These are phyloP conservation scores for Drosophila arawakana DNA, from an alignment of 1,140 invertebrate genomes.

Conservation along the genomic window DNA sequence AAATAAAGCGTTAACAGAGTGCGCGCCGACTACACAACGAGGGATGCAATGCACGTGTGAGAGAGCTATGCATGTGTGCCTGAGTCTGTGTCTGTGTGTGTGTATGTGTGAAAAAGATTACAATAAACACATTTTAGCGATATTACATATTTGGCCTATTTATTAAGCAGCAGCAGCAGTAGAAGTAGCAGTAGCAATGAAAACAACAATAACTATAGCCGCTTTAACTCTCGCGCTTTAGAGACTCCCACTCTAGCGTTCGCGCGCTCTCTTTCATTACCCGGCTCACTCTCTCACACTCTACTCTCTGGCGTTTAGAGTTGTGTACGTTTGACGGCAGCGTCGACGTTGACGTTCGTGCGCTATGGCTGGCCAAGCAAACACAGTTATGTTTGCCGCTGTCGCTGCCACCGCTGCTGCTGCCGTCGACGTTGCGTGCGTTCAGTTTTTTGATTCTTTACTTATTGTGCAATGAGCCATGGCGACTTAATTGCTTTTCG, in stretches of 20 bases:
- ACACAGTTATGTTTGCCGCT: constrained; percentile 76
- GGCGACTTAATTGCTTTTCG: constrained; percentile 82
- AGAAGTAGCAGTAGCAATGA: constrained; percentile 34
- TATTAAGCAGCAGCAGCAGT: constrained; percentile 64
- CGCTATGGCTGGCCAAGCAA: constrained; percentile 72
- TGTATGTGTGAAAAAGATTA: constrained; percentile 70
- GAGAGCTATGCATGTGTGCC: constrained; percentile 63
- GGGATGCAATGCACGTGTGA: constrained; percentile 76
- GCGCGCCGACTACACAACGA: constrained; percentile 22
- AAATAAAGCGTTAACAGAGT: constrained; percentile 18
- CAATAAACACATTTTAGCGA: constrained; percentile 82
- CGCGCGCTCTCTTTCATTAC: constrained; percentile 28
- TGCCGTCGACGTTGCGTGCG: constrained; percentile 22
- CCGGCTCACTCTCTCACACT: not conserved
- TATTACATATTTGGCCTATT: constrained; percentile 83
- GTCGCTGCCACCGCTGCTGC: not conserved
- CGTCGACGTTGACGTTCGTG: constrained; percentile 34
- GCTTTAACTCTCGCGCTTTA: constrained; percentile 24
- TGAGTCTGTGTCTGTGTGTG: constrained; percentile 16
- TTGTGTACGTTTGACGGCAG: constrained; percentile 1
- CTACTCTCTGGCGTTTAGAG: constrained; percentile 18
- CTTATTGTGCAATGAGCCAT: constrained; percentile 83
- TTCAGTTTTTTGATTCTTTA: constrained; percentile 69
- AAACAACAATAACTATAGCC: constrained; percentile 32
- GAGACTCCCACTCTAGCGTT: constrained; percentile 17